Base-by-base conservation (phyloP, 2,113 vertebrate genomes). In the Tragulus kanchil region DNA sequence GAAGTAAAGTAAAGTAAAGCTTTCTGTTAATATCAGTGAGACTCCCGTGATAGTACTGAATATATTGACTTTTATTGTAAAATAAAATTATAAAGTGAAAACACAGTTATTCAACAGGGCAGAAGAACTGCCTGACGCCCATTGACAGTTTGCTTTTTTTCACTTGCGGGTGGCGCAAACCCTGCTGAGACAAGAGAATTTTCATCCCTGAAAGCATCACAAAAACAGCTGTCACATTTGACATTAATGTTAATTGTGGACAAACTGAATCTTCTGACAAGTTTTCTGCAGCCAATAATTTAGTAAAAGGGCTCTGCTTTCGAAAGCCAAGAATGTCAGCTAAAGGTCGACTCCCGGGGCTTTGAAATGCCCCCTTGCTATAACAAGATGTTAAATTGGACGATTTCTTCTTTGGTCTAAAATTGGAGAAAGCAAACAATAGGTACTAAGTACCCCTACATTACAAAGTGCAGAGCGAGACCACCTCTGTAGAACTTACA, bases 211-310 rank as follows among this genome's bases (percentile, higher is more conserved):
- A 92, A 54, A 97, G 85, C 90, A 94, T 93, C 16, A 50, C 42
- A 83, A 4, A 91, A 56, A 97, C 25, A 36, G 54, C 86, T 95
- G 87, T 83, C 96, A 97, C 3, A 81, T 8, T 97, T 97, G 92
- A 96, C 86, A 87, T 83, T 97, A 85, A 95, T 84, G 89, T 79
- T 78, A 96, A 97, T 96, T 98, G 91, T 92, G 48, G 95, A 90
- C 79, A 96, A 95, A 93, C 56, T 69, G 79, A 97, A 75, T 90
- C 90, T 25, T 85, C 90, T 86, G 93, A 96, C 28, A 26, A 52
- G 82, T 96, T 67, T 86, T 90, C 92, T 93, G 88, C 89, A 94
- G 0, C 0, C 3, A 1, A 42, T 73, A 93, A 95, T 88, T 93
- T 93, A 94, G 90, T 85, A 94, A 23, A 42, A 75, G 23, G 93